A percentile compares a stretch with the other conserved stretches of the same genome.
Evolutionary conservation across 2,888 invertebrate genomes (phyloP).

Genomic region (Leucophenga maculata): DNA sequence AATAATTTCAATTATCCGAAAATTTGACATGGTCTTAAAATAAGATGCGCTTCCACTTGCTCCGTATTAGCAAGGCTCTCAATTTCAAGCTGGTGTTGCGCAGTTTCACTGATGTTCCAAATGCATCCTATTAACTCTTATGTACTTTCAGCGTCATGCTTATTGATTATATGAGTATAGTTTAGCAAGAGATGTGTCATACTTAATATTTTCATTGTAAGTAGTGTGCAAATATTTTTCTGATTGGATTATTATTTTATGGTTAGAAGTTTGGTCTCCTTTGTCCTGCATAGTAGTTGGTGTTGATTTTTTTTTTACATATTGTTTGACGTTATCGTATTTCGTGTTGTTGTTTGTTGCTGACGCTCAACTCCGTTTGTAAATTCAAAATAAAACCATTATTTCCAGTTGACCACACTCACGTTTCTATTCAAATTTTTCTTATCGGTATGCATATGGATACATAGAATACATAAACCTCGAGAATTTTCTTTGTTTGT

Average conservation of each 20-base stretch:
- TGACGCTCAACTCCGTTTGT: background rate
- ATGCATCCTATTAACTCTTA: too few relatives aligned
- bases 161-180: too few relatives aligned
- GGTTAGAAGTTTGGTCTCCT: background rate
- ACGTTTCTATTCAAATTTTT: background rate
- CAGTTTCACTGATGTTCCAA: too few relatives aligned
- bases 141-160: too few relatives aligned
- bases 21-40: too few relatives aligned
- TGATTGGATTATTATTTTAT: background rate
- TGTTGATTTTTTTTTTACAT: too few relatives aligned
- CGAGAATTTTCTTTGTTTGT: background rate
- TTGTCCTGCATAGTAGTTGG: too few relatives aligned
- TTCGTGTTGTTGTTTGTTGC: background rate
- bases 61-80: too few relatives aligned
- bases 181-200: background rate
- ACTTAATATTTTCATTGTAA: background rate
- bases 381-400: conserved; percentile 4
- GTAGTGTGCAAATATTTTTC: conserved; percentile 6
- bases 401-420: conserved; percentile 10
- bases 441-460: background rate
- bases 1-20: too few relatives aligned
- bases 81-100: too few relatives aligned
- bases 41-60: too few relatives aligned
- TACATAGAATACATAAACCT: background rate
- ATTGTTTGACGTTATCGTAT: too few relatives aligned